Evolutionary conservation across 2,888 invertebrate genomes (phyloP).

Genomic region (Meganola albula): DNA sequence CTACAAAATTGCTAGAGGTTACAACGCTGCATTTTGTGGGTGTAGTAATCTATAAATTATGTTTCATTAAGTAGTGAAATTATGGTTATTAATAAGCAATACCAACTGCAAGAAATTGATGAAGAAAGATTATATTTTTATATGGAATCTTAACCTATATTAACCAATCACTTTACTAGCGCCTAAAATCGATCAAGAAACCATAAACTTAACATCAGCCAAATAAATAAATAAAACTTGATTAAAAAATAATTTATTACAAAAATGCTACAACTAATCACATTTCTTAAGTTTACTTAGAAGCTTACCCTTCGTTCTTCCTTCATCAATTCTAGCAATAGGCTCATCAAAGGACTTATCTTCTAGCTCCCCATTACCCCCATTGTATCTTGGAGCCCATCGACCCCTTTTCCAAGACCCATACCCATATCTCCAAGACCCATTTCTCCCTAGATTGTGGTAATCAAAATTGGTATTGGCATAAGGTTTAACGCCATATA

Average conservation of each 20-base stretch:
- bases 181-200: too few relatives aligned
- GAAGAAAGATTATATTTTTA: too few relatives aligned
- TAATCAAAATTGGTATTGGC: slow-evolving; percentile 52
- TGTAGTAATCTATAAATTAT: too few relatives aligned
- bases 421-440: slow-evolving; percentile 41
- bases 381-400: slow-evolving; percentile 49
- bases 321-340: slow-evolving; percentile 44
- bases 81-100: too few relatives aligned
- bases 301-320: slow-evolving; percentile 44
- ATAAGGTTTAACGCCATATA: slow-evolving; percentile 43
- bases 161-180: too few relatives aligned
- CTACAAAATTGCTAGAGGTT: too few relatives aligned
- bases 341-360: slow-evolving; percentile 27
- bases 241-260: neutral
- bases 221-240: neutral
- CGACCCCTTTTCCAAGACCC: slow-evolving; percentile 55
- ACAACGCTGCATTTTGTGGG: too few relatives aligned
- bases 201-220: neutral
- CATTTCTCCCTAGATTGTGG: slow-evolving; percentile 59
- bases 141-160: too few relatives aligned
- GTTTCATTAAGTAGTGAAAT: too few relatives aligned
- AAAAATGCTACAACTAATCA: neutral
- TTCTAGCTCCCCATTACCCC: slow-evolving; percentile 40
- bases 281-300: neutral
- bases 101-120: too few relatives aligned